Evolutionary conservation across 2,888 invertebrate species (phyloP).

Genomic region (Brachyopa scutellaris): DNA sequence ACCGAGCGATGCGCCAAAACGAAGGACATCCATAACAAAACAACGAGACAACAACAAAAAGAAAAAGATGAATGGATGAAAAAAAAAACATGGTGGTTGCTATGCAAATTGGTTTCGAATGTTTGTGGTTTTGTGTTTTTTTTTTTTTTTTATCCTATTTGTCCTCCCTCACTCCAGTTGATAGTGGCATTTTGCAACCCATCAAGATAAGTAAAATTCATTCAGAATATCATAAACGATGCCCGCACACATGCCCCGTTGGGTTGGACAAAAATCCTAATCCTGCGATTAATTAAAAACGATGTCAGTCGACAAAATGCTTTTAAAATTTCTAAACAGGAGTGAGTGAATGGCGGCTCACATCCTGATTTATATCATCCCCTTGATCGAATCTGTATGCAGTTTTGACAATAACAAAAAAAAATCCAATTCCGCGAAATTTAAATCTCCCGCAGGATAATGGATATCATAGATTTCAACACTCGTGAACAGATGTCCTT

Average conservation of each 20-base stretch:
- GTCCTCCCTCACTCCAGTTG: neutral
- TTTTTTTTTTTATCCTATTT: slow-evolving; percentile 34
- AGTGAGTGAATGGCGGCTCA: slow-evolving; percentile 47
- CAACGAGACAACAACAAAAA: slow-evolving; percentile 75
- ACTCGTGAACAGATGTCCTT: slow-evolving; percentile 81
- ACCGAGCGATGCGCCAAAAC: slow-evolving; percentile 43
- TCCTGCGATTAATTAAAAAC: slow-evolving; percentile 80
- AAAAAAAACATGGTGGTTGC: slow-evolving; percentile 73
- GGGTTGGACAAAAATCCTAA: slow-evolving; percentile 36
- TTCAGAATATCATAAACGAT: slow-evolving; percentile 67
- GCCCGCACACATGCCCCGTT: slow-evolving; percentile 7
- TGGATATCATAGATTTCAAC: slow-evolving; percentile 56
- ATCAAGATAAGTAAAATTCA: slow-evolving; percentile 70
- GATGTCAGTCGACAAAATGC: slow-evolving; percentile 78
- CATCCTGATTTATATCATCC: slow-evolving; percentile 53
- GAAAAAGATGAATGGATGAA: too few species aligned
- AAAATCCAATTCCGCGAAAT: slow-evolving; percentile 50
- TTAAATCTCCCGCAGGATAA: slow-evolving; percentile 68
- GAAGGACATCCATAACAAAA: slow-evolving; percentile 76
- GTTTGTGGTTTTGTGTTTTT: slow-evolving; percentile 65
- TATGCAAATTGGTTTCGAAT: slow-evolving; percentile 72
- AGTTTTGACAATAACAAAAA: slow-evolving; percentile 4
- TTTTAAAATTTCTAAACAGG: slow-evolving; percentile 65
- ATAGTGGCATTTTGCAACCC: slow-evolving; percentile 65
- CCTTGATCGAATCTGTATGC: slow-evolving; percentile 44